These are phyloP conservation scores for Keiferia lycopersicella DNA, from an alignment of 2,888 invertebrate genomes.

Conservation along the genomic window DNA sequence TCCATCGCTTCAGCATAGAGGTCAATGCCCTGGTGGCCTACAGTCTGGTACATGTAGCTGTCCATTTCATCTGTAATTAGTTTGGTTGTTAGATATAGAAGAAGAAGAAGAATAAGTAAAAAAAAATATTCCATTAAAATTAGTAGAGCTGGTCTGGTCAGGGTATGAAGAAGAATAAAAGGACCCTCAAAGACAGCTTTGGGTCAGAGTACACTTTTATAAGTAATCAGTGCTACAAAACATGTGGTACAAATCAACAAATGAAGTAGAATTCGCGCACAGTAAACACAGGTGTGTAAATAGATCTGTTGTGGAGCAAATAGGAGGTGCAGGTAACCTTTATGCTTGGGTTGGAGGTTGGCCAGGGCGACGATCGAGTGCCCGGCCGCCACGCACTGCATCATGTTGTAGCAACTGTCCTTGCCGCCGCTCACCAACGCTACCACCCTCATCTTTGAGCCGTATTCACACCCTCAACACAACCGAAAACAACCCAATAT, in stretches of 20 bases:
- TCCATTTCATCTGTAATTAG: conserved; percentile 90
- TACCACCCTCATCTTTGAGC: conserved; percentile 89
- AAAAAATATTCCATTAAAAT: neutral
- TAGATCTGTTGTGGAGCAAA: conserved; percentile 8
- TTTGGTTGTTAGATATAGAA: neutral
- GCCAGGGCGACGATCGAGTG: conserved; percentile 98
- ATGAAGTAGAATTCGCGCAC: neutral
- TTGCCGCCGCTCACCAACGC: conserved; percentile 98
- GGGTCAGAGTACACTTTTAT: too few relatives aligned
- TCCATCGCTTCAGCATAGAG: conserved; percentile 96
- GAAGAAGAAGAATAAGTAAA: neutral
- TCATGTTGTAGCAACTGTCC: conserved; percentile 99
- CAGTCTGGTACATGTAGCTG: conserved; percentile 99
- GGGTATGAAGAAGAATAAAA: neutral
- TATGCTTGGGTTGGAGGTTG: conserved; percentile 93
- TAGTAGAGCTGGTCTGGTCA: neutral
- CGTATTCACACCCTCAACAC: conserved; percentile 42
- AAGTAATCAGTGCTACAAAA: neutral
- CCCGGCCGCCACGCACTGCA: conserved; percentile 97
- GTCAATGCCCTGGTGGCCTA: conserved; percentile 97
- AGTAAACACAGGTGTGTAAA: conserved; percentile 10
- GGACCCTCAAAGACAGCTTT: too few relatives aligned
- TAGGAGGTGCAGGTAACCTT: conserved; percentile 79
- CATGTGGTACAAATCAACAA: conserved; percentile 2
- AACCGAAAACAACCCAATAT: conserved; percentile 56